A percentile compares a stretch with the other conserved stretches of the same genome.
phyloP scores from a whole-genome alignment of 2,888 invertebrate species.

The Oxyteleia sp. region DNA sequence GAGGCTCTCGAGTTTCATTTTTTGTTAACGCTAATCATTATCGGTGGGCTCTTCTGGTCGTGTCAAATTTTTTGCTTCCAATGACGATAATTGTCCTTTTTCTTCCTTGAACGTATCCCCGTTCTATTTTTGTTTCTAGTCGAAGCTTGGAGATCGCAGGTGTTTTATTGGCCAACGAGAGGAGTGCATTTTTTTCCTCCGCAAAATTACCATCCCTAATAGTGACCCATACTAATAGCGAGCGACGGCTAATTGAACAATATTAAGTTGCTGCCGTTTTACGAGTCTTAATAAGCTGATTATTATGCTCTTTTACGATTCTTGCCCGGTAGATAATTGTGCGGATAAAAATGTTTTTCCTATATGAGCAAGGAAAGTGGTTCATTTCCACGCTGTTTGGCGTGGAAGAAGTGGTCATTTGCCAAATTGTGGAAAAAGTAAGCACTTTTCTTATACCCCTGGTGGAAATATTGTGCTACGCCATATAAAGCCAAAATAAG shows the following conservation, averaged over 20 bases:
- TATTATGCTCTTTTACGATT: constrained; percentile 10
- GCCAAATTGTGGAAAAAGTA: too few species aligned
- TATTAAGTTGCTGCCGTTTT: constrained; percentile 19
- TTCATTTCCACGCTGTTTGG: too few species aligned
- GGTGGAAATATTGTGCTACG: too few species aligned
- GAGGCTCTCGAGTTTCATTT: constrained; percentile 50
- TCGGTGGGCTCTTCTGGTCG: constrained; percentile 60
- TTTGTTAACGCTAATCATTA: constrained; percentile 47
- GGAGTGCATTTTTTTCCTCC: constrained; percentile 5
- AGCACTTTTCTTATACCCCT: too few species aligned
- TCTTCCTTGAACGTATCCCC: background rate
- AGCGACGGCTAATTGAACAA: constrained; percentile 20
- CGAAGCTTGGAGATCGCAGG: background rate
- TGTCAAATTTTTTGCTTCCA: constrained; percentile 12
- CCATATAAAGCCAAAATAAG: too few species aligned
- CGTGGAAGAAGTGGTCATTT: too few species aligned
- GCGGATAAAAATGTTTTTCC: constrained; percentile 1
- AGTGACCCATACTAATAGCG: too few species aligned
- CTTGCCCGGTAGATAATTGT: background rate
- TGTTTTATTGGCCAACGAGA: background rate
- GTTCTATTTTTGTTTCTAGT: background rate
- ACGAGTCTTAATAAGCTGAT: constrained; percentile 32
- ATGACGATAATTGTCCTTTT: constrained; percentile 18
- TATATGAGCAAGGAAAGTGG: too few species aligned
- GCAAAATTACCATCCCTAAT: constrained; percentile 18